Base-by-base conservation (phyloP, 2,113 vertebrate genomes). In the Pelodiscus sinensis region DNA sequence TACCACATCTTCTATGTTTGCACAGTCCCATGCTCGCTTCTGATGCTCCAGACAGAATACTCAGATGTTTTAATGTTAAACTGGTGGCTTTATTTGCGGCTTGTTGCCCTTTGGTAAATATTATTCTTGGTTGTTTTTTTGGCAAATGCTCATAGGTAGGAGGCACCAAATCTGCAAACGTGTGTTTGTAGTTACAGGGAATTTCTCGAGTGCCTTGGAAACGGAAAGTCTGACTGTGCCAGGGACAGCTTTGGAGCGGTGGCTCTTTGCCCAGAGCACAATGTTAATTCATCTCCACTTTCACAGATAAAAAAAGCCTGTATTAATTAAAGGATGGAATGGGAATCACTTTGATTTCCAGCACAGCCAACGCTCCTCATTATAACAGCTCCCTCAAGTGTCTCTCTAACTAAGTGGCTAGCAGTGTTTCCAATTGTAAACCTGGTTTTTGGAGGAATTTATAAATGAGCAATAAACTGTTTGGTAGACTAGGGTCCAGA, bases 271-370 rank as follows among this genome's bases (percentile, higher is more conserved):
- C 92, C 81, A 13, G 84, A 91, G 95, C 92, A 87, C 73, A 86
- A 81, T 96, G 84, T 84, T 89, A 93, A 94, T 94, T 94, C 91
- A 86, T 92, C 82, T 96, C 56, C 51, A n/a, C 27, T 92, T 94
- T 79, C 86, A 91, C 9, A 92, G 95, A 97, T 92, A 71, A 68
- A 68, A 60, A 96, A 96, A 96, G 88, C 90, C 79, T 91, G 90
- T 96, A 95, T 97, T 97, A 97, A 97, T 96, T 97, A 96, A 95
- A 94, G 77, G 94, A 97, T 89, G 96, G 90, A 94, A 92, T 87
- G 95, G 95, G 94, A 97, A 91, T 65, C 57, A 55, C 88, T 97
- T 94, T 97, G 94, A 96, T 95, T 97, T 97, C 68, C 88, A 95
- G 93, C 91, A 62, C 88, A 94, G 89, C 75, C 90, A 92, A 95